Evolutionary conservation across 2,113 vertebrate genomes (phyloP).

Genomic region (Poicephalus meyeri): DNA sequence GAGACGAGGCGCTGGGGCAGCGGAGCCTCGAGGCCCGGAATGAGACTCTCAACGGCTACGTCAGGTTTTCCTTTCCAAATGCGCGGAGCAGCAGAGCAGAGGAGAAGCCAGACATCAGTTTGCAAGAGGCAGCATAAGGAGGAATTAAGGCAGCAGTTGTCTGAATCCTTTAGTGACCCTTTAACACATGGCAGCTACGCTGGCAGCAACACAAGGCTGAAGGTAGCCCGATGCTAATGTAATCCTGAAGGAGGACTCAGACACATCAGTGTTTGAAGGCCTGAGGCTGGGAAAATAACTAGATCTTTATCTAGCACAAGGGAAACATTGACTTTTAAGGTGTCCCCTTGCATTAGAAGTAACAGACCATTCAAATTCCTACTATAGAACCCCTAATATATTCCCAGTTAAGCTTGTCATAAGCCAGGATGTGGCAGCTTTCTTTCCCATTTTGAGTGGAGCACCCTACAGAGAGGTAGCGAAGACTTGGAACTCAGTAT

Average conservation of each 20-base stretch:
- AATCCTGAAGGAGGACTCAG: accelerated
- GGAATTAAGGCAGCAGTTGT: background rate
- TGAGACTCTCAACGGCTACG: constrained; percentile 87
- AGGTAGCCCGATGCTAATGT: too few species aligned
- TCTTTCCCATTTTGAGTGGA: background rate
- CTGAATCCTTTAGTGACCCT: background rate
- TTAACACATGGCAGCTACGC: accelerated
- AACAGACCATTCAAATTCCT: background rate
- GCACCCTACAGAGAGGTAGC: background rate
- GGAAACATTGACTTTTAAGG: background rate
- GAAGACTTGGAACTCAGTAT: background rate
- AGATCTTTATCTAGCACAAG: background rate
- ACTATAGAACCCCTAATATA: background rate
- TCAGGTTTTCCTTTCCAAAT: constrained; percentile 77
- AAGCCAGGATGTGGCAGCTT: background rate
- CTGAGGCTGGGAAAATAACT: background rate
- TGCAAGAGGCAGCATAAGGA: background rate
- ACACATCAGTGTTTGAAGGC: background rate
- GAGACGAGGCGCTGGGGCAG: constrained; percentile 80
- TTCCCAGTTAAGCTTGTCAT: background rate
- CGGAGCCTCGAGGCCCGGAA: constrained; percentile 90
- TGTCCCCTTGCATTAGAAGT: background rate
- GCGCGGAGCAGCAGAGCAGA: constrained; percentile 23
- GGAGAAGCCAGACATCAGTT: constrained; percentile 57
- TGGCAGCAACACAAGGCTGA: background rate